These are phyloP conservation scores for Guaruba guarouba DNA, from an alignment of 2,113 vertebrate genomes.

Conservation along the genomic window DNA sequence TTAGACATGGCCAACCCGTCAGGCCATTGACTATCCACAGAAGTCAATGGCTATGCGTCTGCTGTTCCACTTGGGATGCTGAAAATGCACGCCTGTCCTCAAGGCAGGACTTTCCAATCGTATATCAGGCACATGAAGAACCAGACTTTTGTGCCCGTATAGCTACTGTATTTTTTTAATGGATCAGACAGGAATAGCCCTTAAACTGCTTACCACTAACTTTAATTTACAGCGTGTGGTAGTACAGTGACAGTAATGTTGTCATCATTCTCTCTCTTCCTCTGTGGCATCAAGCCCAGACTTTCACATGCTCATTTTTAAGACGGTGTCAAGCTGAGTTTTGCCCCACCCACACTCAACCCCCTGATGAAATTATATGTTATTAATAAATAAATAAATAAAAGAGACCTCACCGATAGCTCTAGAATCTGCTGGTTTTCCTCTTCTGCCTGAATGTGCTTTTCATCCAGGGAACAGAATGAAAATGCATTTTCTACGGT, in stretches of 20 bases:
- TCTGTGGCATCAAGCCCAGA: conserved; percentile 56
- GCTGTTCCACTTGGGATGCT: not conserved
- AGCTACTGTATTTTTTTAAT: conserved; percentile 64
- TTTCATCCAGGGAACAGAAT: conserved; percentile 47
- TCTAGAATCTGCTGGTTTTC: not conserved
- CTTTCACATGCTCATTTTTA: conserved; percentile 47
- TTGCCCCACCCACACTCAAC: not conserved
- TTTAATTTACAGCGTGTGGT: conserved; percentile 65
- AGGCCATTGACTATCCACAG: not conserved
- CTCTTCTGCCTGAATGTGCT: conserved; percentile 17
- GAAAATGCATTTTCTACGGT: conserved; percentile 67
- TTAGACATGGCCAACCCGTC: not conserved
- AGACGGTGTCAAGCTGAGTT: conserved; percentile 6
- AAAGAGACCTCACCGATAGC: conserved; percentile 8
- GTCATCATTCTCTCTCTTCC: conserved; percentile 67
- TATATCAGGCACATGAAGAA: not conserved
- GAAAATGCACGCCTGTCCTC: not conserved
- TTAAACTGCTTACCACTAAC: conserved; percentile 23
- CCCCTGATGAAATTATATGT: not conserved
- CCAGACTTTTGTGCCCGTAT: not conserved
- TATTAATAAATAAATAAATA: conserved; percentile 16
- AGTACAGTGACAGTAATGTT: conserved; percentile 65
- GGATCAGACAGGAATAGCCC: conserved; percentile 56
- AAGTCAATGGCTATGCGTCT: not conserved
- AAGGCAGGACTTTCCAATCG: not conserved